Conservation (phyloP, 1,140 invertebrate species). For the Pteromalus puparum region DNA sequence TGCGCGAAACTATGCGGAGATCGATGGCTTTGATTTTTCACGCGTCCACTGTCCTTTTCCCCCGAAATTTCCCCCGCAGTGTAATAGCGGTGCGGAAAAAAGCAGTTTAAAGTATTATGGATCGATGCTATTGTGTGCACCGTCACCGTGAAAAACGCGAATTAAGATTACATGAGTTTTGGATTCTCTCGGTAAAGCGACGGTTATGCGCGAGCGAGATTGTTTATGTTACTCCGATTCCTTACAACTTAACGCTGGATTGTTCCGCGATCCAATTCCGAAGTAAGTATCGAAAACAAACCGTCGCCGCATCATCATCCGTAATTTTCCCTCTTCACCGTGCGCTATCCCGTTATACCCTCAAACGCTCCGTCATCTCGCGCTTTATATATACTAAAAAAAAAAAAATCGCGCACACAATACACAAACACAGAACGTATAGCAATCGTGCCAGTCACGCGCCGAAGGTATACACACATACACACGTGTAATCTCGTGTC, state of each 20-base stretch:
- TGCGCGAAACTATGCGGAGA: slow-evolving; percentile 52
- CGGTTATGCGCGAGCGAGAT: not conserved
- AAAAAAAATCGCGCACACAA: not conserved
- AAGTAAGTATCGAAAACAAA: not conserved
- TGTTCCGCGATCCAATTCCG: too few species aligned
- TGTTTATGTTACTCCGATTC: too few species aligned
- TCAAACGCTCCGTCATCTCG: too few species aligned
- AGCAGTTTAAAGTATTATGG: slow-evolving; percentile 9
- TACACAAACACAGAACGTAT: not conserved
- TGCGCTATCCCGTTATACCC: not conserved
- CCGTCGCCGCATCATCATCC: not conserved
- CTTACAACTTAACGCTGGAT: too few species aligned
- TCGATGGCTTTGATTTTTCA: slow-evolving; percentile 62
- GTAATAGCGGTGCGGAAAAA: too few species aligned
- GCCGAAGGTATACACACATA: not conserved
- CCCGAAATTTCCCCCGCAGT: not conserved
- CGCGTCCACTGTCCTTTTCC: slow-evolving; percentile 48
- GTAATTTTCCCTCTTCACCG: not conserved
- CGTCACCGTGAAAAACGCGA: slow-evolving; percentile 8
- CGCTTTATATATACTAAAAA: not conserved
- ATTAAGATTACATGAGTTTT: not conserved
- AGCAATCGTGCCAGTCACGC: not conserved
- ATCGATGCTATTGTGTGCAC: not conserved
- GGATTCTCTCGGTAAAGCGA: not conserved
- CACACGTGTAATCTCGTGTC: not conserved